Conservation (phyloP, 2,888 invertebrate species). For the Augiades crinisus region DNA sequence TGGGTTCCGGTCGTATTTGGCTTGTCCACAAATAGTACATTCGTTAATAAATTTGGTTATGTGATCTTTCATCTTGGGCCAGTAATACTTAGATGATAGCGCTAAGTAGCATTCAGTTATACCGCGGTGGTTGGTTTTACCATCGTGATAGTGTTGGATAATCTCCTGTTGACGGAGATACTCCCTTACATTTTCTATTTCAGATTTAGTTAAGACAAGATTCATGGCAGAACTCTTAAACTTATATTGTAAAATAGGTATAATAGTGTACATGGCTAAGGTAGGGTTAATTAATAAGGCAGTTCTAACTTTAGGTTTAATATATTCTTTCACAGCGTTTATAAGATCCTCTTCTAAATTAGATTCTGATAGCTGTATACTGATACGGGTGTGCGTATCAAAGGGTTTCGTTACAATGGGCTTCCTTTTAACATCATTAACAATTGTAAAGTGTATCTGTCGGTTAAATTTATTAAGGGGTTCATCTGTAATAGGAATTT, state of each 20-base stretch:
- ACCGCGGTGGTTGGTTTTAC: conserved; percentile 25
- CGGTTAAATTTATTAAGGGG: conserved; percentile 21
- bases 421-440: conserved; percentile 22
- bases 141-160: conserved; percentile 4
- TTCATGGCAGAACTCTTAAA: conserved; percentile 20
- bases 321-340: conserved; percentile 1
- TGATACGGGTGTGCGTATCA: conserved; percentile 25
- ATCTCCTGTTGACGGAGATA: background rate
- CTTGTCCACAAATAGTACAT: conserved; percentile 20
- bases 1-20: conserved; percentile 30
- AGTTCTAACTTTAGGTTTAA: conserved; percentile 12
- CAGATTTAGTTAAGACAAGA: conserved; percentile 5
- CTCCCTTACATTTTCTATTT: conserved; percentile 12
- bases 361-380: conserved; percentile 23
- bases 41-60: conserved; percentile 34
- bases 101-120: conserved; percentile 23
- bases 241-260: conserved; percentile 3
- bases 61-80: conserved; percentile 37
- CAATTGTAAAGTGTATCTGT: conserved; percentile 15
- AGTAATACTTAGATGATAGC: conserved; percentile 3
- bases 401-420: conserved; percentile 27
- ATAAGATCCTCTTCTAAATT: conserved; percentile 18
- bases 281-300: conserved; percentile 5
- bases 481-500: conserved; percentile 24
- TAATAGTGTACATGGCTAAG: conserved; percentile 5